Evolutionary conservation across 2,888 invertebrate genomes (phyloP).

Genomic region (Odontothrips loti): DNA sequence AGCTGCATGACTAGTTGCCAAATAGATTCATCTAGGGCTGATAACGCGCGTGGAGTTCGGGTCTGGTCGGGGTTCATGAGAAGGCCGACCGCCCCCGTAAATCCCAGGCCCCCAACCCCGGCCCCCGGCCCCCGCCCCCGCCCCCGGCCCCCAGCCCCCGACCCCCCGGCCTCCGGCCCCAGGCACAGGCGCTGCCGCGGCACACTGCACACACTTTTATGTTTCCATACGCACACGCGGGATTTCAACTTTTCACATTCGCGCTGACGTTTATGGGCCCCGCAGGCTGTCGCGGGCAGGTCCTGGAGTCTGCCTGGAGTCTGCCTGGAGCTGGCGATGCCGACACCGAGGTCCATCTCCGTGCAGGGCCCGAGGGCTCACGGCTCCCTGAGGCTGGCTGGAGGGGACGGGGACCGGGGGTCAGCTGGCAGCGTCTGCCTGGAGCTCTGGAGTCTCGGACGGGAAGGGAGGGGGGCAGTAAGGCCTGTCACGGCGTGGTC

Average conservation of each 20-base stretch:
- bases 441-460: too few species aligned
- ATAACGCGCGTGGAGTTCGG: too few species aligned
- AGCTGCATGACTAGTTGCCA: too few species aligned
- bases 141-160: background rate
- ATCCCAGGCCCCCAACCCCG: too few species aligned
- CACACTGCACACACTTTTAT: slow-evolving; percentile 8
- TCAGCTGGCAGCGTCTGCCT: too few species aligned
- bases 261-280: slow-evolving; percentile 15
- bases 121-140: background rate
- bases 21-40: too few species aligned
- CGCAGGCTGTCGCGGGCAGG: background rate
- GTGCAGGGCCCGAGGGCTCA: background rate
- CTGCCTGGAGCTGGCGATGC: background rate
- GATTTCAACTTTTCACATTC: slow-evolving; percentile 26
- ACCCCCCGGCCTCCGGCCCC: background rate
- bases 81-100: too few species aligned
- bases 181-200: background rate
- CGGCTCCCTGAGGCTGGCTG: background rate
- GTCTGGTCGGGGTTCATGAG: too few species aligned
- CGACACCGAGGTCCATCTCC: background rate
- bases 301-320: background rate
- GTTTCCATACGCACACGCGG: slow-evolving; percentile 12
- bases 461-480: background rate
- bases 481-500: background rate
- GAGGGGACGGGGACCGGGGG: background rate